Evolutionary conservation across 2,797 vertebrate genomes (phyloP).

Genomic region (Astyanax mexicanus): DNA sequence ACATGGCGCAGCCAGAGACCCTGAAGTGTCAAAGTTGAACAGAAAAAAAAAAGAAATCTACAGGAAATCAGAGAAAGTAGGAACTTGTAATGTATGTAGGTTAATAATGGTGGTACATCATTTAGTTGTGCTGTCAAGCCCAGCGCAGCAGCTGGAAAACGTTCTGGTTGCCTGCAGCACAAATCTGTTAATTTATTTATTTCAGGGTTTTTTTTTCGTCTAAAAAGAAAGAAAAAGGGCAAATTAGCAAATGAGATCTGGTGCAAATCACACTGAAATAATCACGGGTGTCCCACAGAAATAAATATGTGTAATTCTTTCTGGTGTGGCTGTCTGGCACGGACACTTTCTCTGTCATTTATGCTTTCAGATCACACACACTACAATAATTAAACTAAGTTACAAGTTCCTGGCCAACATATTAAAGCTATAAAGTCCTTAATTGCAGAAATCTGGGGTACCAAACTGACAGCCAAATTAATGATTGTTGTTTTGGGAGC

Average conservation of each 20-base stretch:
- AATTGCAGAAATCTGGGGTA: slow-evolving; percentile 25
- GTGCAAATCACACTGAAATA: slow-evolving; percentile 14
- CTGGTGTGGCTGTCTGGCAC: not conserved
- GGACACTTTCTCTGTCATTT: slow-evolving; percentile 12
- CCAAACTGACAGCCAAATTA: slow-evolving; percentile 11
- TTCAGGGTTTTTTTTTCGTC: not conserved
- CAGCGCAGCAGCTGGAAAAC: slow-evolving; percentile 68
- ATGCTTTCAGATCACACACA: not conserved
- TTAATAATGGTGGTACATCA: slow-evolving; percentile 76
- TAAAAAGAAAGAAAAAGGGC: not conserved
- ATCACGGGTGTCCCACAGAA: slow-evolving; percentile 6
- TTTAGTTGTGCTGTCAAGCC: slow-evolving; percentile 62
- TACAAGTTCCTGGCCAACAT: slow-evolving; percentile 19
- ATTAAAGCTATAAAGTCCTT: slow-evolving; percentile 22
- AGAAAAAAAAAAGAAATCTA: slow-evolving; percentile 48
- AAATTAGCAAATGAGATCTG: slow-evolving; percentile 16
- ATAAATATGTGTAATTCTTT: slow-evolving; percentile 9
- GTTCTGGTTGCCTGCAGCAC: slow-evolving; percentile 70
- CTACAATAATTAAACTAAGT: slow-evolving; percentile 10
- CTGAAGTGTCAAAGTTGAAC: slow-evolving; percentile 61
- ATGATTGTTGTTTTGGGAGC: slow-evolving; percentile 9
- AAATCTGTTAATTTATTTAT: slow-evolving; percentile 47
- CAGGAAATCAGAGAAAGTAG: slow-evolving; percentile 54
- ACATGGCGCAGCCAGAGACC: slow-evolving; percentile 68
- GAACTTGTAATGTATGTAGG: slow-evolving; percentile 70